Base-by-base conservation (phyloP, 1,140 invertebrate species). In the Apocrypta bakeri region DNA sequence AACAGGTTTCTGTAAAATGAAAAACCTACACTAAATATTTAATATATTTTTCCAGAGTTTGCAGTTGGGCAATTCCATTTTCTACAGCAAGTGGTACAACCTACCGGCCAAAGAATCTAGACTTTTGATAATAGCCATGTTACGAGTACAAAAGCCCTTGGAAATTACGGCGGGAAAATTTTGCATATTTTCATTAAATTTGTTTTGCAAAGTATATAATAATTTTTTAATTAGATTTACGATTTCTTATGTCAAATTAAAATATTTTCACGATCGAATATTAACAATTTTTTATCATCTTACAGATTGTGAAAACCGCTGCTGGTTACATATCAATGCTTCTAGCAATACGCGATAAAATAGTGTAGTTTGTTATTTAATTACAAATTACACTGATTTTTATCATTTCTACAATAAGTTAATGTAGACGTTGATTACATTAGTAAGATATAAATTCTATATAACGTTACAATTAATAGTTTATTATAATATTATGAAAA, bases 91-190 rank as follows among this genome's bases (percentile, higher is more conserved):
- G 11, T 88, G 87, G 88, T 86, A 86, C 37, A 83, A 84, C 31
- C 85, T 83, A 27, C 68, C 83, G 48, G 63, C 40, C 12, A 77
- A 75, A 27, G 63, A 83, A 17, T 37, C 82, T 12, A 85, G 79
- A 83, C 83, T 69, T 48, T 37, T 88, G 12, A 78, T 84, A 37
- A 64, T 88, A 37, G 83, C 86, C 11, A 86, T 88, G 85, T 75
- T 84, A 81, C 73, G 85, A 21, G 66, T 82, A 4, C 85, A 85
- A 79, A 84, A 61, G 75, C 85, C 88, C 42, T 21, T 85, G 17
- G 68, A 71, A 68, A 33, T 88, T 31, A 86, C 84, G 29, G 86
- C 85, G 77, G 85, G 85, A 12, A 87, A 88, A 83, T 84, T 88
- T 74, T 85, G 74, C 14, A 64, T 72, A 3, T 69, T 87, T 40